Percentiles rank a stretch among this genome's conserved stretches.
Evolutionary conservation across 2,888 invertebrate genomes (phyloP).

Genomic region (Aleiodes testaceus): DNA sequence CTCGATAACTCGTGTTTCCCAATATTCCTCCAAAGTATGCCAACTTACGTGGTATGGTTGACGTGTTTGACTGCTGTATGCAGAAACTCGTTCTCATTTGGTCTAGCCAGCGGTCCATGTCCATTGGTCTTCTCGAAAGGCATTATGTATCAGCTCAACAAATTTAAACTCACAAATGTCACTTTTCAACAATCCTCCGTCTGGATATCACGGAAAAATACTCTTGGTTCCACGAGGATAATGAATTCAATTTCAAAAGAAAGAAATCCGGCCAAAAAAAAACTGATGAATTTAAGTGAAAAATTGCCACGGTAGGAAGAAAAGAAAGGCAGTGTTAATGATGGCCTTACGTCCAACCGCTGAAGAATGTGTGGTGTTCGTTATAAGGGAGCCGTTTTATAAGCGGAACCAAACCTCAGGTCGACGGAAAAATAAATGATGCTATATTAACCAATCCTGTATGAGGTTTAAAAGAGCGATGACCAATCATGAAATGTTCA

Average conservation of each 20-base stretch:
- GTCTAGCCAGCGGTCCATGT: constrained; percentile 56
- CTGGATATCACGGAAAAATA: too few relatives aligned
- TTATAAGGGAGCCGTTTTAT: constrained; percentile 40
- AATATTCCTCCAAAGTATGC: neutral
- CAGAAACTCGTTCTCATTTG: constrained; percentile 63
- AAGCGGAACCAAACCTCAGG: constrained; percentile 40
- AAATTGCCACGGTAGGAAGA: neutral
- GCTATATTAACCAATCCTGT: constrained; percentile 52
- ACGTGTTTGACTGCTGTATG: constrained; percentile 60
- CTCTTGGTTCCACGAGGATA: neutral
- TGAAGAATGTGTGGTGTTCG: constrained; percentile 28
- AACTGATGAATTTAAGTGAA: neutral
- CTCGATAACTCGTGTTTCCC: too few relatives aligned
- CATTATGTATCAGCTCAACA: constrained; percentile 51
- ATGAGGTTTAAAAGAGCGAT: constrained; percentile 48
- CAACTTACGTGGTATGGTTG: constrained; percentile 56
- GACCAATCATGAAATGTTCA: constrained; percentile 52
- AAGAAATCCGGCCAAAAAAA: neutral
- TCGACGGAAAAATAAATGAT: constrained; percentile 48
- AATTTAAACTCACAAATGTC: neutral
- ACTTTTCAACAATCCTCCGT: neutral
- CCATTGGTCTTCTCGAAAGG: constrained; percentile 62
- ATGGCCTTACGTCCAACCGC: constrained; percentile 3
- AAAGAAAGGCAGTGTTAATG: too few relatives aligned
- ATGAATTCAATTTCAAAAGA: neutral